Evolutionary conservation across 2,888 invertebrate genomes (phyloP).

Genomic region (Parnassius orleans): DNA sequence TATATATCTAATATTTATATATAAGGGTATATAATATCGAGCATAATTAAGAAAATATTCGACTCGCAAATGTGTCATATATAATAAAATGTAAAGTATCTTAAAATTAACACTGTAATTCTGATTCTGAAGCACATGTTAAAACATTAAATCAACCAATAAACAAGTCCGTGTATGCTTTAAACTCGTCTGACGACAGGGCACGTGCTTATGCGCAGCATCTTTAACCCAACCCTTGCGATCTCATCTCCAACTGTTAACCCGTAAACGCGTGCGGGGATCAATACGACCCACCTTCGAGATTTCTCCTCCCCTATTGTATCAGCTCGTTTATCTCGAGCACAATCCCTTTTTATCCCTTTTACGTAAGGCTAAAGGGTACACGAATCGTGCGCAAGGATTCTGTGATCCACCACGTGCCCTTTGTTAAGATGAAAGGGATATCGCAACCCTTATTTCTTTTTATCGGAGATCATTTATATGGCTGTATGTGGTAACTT

Average conservation of each 20-base stretch:
- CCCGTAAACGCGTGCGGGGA: conserved; percentile 73
- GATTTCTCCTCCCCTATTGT: conserved; percentile 49
- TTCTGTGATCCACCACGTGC: conserved; percentile 73
- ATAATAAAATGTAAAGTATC: no score
- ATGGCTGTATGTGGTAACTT: conserved; percentile 3
- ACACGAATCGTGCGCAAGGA: conserved; percentile 72
- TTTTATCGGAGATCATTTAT: conserved; percentile 43
- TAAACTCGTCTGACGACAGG: conserved; percentile 39
- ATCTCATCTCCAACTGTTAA: conserved; percentile 46
- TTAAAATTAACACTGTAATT: no score
- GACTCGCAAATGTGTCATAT: no score
- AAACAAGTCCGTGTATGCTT: conserved; percentile 24
- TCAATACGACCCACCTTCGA: conserved; percentile 62
- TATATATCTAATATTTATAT: no score
- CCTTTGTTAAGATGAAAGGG: conserved; percentile 62
- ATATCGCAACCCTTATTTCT: conserved; percentile 57
- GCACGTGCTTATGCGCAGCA: conserved; percentile 67
- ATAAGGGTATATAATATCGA: no score
- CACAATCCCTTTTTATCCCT: conserved; percentile 66
- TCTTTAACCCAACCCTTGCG: conserved; percentile 50
- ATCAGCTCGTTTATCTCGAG: conserved; percentile 55
- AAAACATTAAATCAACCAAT: conserved; percentile 10
- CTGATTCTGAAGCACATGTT: not conserved
- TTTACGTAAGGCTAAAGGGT: conserved; percentile 62
- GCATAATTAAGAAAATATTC: no score